Conservation (phyloP, 2,113 vertebrate species). For the Poeciliopsis occidentalis region DNA sequence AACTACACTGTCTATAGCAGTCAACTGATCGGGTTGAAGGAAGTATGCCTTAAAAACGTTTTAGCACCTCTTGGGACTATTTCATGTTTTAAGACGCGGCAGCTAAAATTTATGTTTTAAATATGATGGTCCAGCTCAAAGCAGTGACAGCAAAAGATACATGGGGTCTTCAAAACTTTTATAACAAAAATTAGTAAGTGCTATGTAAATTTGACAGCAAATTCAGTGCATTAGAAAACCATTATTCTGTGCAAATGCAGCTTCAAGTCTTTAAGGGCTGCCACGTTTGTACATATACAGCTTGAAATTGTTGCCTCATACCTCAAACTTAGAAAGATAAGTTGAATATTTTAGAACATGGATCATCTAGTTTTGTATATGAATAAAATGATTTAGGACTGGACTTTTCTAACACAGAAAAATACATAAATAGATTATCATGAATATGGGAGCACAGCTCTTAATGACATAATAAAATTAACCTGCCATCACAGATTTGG, state of each 20-base stretch:
- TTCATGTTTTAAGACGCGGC: neutral
- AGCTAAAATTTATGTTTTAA: neutral
- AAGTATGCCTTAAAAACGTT: constrained; percentile 7
- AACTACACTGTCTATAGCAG: constrained; percentile 35
- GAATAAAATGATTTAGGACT: no score
- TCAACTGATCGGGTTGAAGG: neutral
- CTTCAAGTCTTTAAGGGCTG: neutral
- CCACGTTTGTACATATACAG: neutral
- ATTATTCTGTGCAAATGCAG: neutral
- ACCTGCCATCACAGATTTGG: no score
- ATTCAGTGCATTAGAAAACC: neutral
- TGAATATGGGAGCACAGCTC: no score
- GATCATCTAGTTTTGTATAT: no score
- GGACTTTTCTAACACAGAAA: no score
- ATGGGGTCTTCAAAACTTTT: neutral
- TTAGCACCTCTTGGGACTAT: neutral
- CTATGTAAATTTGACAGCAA: neutral
- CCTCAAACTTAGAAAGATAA: no score
- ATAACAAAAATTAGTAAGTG: neutral
- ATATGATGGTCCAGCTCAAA: neutral
- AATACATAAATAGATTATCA: no score
- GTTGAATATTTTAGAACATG: no score
- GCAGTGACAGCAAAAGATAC: no score
- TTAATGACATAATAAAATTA: no score
- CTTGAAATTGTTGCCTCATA: neutral